A percentile compares a stretch with the other conserved stretches of the same genome.
These are phyloP conservation scores for Syrrhaptes paradoxus DNA, from an alignment of 2,113 vertebrate species.

Conservation along the genomic window DNA sequence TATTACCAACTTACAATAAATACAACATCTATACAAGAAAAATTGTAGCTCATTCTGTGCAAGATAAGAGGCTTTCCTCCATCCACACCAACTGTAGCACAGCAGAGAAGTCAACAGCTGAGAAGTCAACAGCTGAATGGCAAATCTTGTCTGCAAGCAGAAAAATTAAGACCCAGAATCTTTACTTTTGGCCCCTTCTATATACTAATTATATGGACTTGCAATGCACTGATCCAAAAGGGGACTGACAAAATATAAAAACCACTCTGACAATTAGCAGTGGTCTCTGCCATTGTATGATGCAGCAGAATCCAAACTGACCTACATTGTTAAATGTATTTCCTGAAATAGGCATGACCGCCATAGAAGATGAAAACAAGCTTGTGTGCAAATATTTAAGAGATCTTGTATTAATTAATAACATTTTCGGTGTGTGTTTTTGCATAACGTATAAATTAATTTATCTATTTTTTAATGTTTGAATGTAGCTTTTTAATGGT, in stretches of 20 bases:
- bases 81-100: neutral
- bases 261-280: neutral
- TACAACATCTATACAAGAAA: rapidly evolving
- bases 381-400: neutral
- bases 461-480: neutral
- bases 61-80: neutral
- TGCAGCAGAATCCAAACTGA: neutral
- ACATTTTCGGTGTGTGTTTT: rapidly evolving
- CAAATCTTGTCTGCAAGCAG: neutral
- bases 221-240: neutral
- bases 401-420: neutral
- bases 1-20: neutral
- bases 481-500: neutral
- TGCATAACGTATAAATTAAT: neutral
- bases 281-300: neutral
- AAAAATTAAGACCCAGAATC: neutral
- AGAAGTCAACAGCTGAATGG: neutral
- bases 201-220: neutral
- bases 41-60: too few relatives aligned
- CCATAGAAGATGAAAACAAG: neutral
- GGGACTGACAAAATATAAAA: neutral
- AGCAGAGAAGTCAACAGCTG: neutral
- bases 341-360: neutral
- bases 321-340: neutral
- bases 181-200: neutral